Base-by-base conservation (phyloP, 2,888 invertebrate genomes). In the Patella pellucida region DNA sequence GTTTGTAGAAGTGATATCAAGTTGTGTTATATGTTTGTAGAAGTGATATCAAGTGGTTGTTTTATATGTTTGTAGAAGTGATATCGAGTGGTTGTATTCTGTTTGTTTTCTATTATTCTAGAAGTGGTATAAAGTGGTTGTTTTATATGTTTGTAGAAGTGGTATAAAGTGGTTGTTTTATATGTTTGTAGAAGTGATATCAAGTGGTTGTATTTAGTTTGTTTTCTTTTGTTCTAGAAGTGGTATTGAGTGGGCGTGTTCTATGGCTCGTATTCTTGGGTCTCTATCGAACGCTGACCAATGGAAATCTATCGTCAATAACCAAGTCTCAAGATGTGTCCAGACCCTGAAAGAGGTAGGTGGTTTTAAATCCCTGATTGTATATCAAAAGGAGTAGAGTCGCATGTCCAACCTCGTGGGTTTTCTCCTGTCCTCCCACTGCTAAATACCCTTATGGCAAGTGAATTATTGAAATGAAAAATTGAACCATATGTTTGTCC, bases 81-180 rank as follows among this genome's bases (percentile, higher is more conserved):
- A 88, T 7, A 73, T 89, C 69, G 88, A 89, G 77, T 89, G 89
- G 89, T 86, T 89, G 0, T 89, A 88, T 75, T 88, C 89, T 90
- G 72, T 86, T 89, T 7, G 79, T 85, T n/a, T n/a, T n/a, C n/a
- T n/a, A n/a, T n/a, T n/a, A n/a, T n/a, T n/a, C n/a, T n/a, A 27
- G 88, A 89, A 52, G 80, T 90, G 68, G 88, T 88, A 78, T 84
- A 82, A 88, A 89, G 77, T 89, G 89, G 89, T 86, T 89, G 0
- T 89, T 89, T 76, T 88, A 89, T 11, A 84, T 90, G 71, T 85
- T 75, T 81, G 0, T 73, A 88, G 88, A 81, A 86, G 87, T 81
- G 88, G 89, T 7, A 74, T 89, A 62, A 88, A 89, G 77, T 89
- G 89, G 89, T 86, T 89, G 0, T 89, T 88, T 76, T 88, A 89